phyloP scores from a whole-genome alignment of 1,140 invertebrate species.

The Papilio dardanus region DNA sequence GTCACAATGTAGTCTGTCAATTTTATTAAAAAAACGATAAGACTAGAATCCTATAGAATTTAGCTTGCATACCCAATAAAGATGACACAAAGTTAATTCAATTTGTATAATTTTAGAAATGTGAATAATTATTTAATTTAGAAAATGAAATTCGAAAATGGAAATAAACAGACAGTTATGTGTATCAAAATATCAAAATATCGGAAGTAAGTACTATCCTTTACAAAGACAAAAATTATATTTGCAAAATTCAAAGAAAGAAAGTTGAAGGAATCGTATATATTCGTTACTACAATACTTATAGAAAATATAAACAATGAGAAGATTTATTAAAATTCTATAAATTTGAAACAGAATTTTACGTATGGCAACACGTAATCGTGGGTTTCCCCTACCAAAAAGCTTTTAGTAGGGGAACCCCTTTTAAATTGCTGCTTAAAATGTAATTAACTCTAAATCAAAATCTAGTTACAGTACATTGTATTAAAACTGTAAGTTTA shows the following conservation, averaged over 20 bases:
- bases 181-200: background rate
- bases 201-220: slow-evolving; percentile 23
- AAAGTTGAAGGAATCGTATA: background rate
- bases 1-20: background rate
- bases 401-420: too few relatives aligned
- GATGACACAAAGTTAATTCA: slow-evolving; percentile 20
- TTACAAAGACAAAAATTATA: background rate
- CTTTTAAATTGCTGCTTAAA: too few relatives aligned
- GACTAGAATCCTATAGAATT: slow-evolving; percentile 26
- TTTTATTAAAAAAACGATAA: background rate
- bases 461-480: too few relatives aligned
- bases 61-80: slow-evolving; percentile 23
- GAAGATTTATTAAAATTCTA: background rate
- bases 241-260: background rate
- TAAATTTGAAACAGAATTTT: background rate
- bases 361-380: background rate
- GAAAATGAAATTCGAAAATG: slow-evolving; percentile 26
- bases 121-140: slow-evolving; percentile 18
- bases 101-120: background rate
- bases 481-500: too few relatives aligned
- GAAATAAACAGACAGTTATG: slow-evolving; percentile 13
- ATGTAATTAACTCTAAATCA: too few relatives aligned
- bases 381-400: background rate
- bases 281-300: slow-evolving; percentile 30
- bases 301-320: background rate